A percentile compares a stretch with the other conserved stretches of the same genome.
Evolutionary conservation across 2,888 invertebrate genomes (phyloP).

Genomic region (Linnaemya vulpina): DNA sequence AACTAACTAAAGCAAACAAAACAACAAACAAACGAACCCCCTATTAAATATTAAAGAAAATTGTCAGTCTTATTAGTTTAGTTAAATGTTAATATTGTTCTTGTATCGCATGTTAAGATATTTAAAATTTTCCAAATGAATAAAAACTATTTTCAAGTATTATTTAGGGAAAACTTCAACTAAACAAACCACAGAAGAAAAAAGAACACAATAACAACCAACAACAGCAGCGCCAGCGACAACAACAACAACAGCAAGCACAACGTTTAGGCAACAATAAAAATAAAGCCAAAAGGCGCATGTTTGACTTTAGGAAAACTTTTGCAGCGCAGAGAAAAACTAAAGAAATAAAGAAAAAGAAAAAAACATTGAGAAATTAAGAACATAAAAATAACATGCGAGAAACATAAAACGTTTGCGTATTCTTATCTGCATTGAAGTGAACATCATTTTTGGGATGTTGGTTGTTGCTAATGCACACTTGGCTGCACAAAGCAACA

Average conservation of each 20-base stretch:
- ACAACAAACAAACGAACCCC: neutral
- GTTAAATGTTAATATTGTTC: conserved; percentile 54
- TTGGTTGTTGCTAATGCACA: conserved; percentile 65
- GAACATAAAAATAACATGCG: conserved; percentile 10
- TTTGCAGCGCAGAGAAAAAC: conserved; percentile 24
- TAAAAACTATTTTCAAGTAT: conserved; percentile 57
- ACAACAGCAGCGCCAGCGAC: conserved; percentile 8
- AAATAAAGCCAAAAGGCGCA: conserved; percentile 59
- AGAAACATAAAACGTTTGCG: conserved; percentile 60
- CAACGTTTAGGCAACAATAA: conserved; percentile 47
- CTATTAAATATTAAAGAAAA: conserved; percentile 40
- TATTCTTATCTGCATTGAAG: conserved; percentile 79
- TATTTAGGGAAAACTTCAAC: conserved; percentile 50
- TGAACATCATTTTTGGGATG: conserved; percentile 72
- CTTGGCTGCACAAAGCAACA: conserved; percentile 45
- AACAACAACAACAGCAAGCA: too few relatives aligned
- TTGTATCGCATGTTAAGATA: conserved; percentile 7
- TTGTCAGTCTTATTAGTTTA: conserved; percentile 55
- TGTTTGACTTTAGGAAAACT: conserved; percentile 68
- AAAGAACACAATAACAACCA: conserved; percentile 42
- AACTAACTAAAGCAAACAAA: neutral
- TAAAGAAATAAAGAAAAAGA: conserved; percentile 18
- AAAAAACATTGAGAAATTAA: conserved; percentile 35
- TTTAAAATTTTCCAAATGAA: conserved; percentile 57
- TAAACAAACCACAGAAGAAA: conserved; percentile 54